Percentiles rank a stretch among this genome's conserved stretches.
phyloP scores from a whole-genome alignment of 2,888 invertebrate genomes.

The Bhutanitis thaidina region DNA sequence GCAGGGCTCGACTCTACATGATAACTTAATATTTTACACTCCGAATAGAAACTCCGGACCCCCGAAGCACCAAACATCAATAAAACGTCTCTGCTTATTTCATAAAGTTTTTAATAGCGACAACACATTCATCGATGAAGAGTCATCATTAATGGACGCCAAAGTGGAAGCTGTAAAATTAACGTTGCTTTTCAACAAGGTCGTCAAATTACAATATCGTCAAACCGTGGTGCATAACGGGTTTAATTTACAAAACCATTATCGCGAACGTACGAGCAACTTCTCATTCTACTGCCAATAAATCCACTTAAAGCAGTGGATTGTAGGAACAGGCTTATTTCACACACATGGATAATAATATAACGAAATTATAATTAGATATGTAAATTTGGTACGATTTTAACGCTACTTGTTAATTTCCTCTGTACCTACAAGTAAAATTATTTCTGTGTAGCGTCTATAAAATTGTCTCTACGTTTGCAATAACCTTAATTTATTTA shows the following conservation, averaged over 20 bases:
- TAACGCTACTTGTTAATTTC: not conserved
- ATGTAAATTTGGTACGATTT: constrained; percentile 56
- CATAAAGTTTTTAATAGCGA: constrained; percentile 13
- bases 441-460: constrained; percentile 29
- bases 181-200: constrained; percentile 32
- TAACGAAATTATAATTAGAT: constrained; percentile 54
- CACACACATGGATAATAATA: constrained; percentile 36
- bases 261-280: constrained; percentile 40
- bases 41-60: constrained; percentile 15
- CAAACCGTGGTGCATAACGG: constrained; percentile 43
- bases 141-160: constrained; percentile 42
- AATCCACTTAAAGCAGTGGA: constrained; percentile 46
- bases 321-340: constrained; percentile 36
- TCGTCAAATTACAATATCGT: constrained; percentile 37
- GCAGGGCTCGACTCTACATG: constrained; percentile 27
- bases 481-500: not conserved
- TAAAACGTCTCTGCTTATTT: constrained; percentile 10
- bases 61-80: constrained; percentile 3
- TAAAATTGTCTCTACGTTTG: constrained; percentile 8
- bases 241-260: constrained; percentile 56
- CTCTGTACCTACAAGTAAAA: not conserved
- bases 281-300: constrained; percentile 46
- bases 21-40: constrained; percentile 23
- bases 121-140: constrained; percentile 29
- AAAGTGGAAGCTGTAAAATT: constrained; percentile 43